phyloP scores from a whole-genome alignment of 2,797 vertebrate species.

The Hoplostethus mediterraneus region DNA sequence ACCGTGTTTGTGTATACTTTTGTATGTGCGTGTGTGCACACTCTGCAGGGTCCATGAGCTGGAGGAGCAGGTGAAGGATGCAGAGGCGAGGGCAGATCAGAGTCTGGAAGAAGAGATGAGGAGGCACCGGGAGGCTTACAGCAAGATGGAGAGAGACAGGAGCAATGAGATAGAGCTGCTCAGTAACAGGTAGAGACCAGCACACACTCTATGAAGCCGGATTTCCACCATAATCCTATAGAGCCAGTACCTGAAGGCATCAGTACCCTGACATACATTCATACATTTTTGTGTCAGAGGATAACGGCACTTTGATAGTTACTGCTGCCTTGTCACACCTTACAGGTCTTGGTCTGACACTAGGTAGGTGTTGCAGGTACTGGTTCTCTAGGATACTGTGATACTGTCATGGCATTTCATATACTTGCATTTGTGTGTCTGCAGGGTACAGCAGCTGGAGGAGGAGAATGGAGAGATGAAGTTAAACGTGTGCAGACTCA shows the following conservation, averaged over 20 bases:
- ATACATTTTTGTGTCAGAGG: too few species aligned
- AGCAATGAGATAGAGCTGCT: slow-evolving; percentile 91
- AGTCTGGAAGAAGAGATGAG: slow-evolving; percentile 90
- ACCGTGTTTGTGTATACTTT: background rate
- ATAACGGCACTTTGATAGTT: too few species aligned
- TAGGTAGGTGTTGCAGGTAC: too few species aligned
- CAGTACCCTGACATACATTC: too few species aligned
- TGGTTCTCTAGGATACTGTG: too few species aligned
- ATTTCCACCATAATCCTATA: background rate
- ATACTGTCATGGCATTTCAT: too few species aligned
- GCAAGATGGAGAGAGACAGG: slow-evolving; percentile 91
- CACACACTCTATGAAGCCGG: background rate
- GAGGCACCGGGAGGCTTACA: slow-evolving; percentile 90
- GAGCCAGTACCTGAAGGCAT: too few species aligned
- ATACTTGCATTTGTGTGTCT: background rate
- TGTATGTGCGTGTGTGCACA: background rate
- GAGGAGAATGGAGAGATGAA: slow-evolving; percentile 92
- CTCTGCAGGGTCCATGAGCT: slow-evolving; percentile 92
- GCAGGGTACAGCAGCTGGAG: slow-evolving; percentile 87
- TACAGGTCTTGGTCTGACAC: too few species aligned
- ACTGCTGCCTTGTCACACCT: too few species aligned
- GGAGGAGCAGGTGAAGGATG: slow-evolving; percentile 96
- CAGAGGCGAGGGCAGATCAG: slow-evolving; percentile 90
- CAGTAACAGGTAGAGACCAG: slow-evolving; percentile 85
- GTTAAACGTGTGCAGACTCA: slow-evolving; percentile 87